A percentile compares a stretch with the other conserved stretches of the same genome.
Conservation (phyloP, 2,888 invertebrate species). For the Drosophila vallismaia region DNA sequence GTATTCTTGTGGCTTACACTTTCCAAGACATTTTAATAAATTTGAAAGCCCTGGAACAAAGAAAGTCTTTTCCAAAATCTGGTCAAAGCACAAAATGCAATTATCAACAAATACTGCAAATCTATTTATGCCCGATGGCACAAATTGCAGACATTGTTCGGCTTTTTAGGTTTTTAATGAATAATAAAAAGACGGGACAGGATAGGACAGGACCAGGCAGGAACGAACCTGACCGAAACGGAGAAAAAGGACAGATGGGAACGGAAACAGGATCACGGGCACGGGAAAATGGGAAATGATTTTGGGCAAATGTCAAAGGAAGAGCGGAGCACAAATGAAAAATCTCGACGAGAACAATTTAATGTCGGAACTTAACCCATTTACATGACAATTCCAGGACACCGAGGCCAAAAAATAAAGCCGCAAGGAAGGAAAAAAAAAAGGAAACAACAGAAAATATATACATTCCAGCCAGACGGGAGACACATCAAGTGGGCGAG, state of each 20-base stretch:
- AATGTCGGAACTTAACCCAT: conserved; percentile 73
- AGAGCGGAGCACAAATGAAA: conserved; percentile 45
- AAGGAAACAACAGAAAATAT: conserved; percentile 30
- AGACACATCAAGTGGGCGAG: conserved; percentile 19
- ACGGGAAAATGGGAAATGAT: conserved; percentile 52
- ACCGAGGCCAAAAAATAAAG: conserved; percentile 40
- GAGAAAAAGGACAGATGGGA: neutral
- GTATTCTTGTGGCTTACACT: neutral
- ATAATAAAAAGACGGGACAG: conserved; percentile 10
- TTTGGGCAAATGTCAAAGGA: conserved; percentile 53
- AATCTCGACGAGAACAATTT: conserved; percentile 54
- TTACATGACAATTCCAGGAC: conserved; percentile 67
- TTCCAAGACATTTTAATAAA: conserved; percentile 17
- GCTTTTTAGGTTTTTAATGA: conserved; percentile 35
- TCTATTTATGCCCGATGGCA: conserved; percentile 24
- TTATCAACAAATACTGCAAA: conserved; percentile 41
- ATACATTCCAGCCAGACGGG: conserved; percentile 24
- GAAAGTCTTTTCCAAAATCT: conserved; percentile 10
- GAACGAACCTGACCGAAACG: no score
- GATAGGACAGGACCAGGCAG: no score
- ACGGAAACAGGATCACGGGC: conserved; percentile 17
- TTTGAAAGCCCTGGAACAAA: conserved; percentile 9
- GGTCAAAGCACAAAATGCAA: conserved; percentile 35
- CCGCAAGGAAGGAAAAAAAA: conserved; percentile 15
- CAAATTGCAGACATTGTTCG: conserved; percentile 21